A percentile compares a stretch with the other conserved stretches of the same genome.
Conservation (phyloP, 2,888 invertebrate genomes). For the Eumerus sabulonum region DNA sequence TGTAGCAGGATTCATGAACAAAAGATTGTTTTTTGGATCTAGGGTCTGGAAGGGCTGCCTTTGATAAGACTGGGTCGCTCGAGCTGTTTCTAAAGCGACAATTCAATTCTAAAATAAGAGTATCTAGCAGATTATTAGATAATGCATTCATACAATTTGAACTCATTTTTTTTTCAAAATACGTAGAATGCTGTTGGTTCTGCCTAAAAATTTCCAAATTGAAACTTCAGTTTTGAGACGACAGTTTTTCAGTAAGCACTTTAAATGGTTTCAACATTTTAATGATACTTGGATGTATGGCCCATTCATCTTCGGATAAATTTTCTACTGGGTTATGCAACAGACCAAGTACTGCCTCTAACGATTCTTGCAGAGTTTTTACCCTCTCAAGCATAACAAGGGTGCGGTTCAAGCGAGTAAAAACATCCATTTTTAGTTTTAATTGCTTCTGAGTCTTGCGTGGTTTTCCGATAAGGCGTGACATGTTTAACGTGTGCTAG, state of each 20-base stretch:
- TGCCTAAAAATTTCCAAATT: constrained; percentile 14
- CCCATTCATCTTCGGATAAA: constrained; percentile 24
- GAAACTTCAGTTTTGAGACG: constrained; percentile 17
- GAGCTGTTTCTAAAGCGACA: constrained; percentile 21
- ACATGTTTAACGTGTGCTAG: too few species aligned
- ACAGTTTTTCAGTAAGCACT: constrained; percentile 4
- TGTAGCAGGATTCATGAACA: not conserved
- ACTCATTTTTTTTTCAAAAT: not conserved
- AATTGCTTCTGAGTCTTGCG: constrained; percentile 11
- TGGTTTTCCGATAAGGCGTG: too few species aligned
- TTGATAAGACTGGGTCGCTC: constrained; percentile 9
- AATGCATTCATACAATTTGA: not conserved
- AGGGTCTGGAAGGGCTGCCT: constrained; percentile 11
- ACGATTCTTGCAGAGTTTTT: constrained; percentile 13
- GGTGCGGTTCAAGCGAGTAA: constrained; percentile 24
- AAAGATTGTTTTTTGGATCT: constrained; percentile 12
- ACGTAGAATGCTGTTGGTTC: constrained; percentile 6
- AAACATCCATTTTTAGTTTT: constrained; percentile 22
- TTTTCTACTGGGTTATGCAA: constrained; percentile 34
- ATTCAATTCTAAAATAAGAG: constrained; percentile 8
- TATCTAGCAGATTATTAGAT: not conserved
- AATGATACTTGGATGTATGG: not conserved
- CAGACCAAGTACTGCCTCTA: constrained; percentile 14
- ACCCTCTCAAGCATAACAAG: constrained; percentile 24
- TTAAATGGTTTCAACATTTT: constrained; percentile 18